phyloP scores from a whole-genome alignment of 2,113 vertebrate species.

The Grammomys surdaster region DNA sequence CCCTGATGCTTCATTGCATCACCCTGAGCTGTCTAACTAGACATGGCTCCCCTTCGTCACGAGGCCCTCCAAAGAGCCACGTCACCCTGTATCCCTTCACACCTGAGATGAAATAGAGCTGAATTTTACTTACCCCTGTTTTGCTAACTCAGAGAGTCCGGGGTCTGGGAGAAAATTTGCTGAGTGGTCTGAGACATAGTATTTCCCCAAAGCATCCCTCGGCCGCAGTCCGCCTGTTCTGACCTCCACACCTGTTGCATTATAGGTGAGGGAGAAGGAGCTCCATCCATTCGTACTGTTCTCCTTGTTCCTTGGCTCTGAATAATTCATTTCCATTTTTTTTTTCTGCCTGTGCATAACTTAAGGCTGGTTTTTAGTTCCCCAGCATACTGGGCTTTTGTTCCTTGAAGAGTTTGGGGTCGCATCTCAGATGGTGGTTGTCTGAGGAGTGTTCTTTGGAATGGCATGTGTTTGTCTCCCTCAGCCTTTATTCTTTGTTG shows the following conservation, averaged over 20 bases:
- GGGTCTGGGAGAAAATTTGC: background rate
- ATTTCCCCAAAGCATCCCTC: background rate
- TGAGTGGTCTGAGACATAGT: background rate
- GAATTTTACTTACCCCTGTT: background rate
- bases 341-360: background rate
- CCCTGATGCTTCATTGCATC: background rate
- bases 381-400: rapidly evolving
- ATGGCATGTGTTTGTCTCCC: background rate
- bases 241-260: rapidly evolving
- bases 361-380: background rate
- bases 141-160: background rate
- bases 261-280: no score
- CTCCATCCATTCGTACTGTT: rapidly evolving
- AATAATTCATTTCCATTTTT: background rate
- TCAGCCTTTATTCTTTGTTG: background rate
- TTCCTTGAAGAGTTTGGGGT: background rate
- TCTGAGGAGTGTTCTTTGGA: background rate
- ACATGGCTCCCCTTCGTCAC: rapidly evolving
- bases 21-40: no score
- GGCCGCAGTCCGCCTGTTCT: no score
- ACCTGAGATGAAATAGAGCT: background rate
- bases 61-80: background rate
- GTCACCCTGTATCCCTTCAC: background rate
- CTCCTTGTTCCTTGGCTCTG: background rate
- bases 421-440: background rate